Evolutionary conservation across 2,797 vertebrate species (phyloP), one percentile per base, ranked within the genome.

Genomic region (Oryzias dopingdopingensis): DNA sequence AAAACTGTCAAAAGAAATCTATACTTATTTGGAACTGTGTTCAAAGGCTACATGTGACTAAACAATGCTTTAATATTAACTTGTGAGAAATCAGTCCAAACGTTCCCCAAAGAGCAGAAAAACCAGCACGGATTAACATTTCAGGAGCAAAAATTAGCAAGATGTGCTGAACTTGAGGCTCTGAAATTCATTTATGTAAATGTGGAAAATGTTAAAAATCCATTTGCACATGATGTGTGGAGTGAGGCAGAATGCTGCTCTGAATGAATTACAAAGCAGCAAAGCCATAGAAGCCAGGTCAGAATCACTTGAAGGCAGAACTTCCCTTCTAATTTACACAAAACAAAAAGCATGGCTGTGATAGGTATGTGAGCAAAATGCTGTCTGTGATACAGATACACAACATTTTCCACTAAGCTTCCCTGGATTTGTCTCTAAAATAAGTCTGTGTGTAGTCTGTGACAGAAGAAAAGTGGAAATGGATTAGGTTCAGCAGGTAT

Each of bases 201-300:
- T 89, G 85, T 87, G 82, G 72, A 86, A 88, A 89, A 85, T 77
- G 87, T 82, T 81, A 83, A 84, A 88, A 88, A 82, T 76, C 80
- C 82, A 87, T 84, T 86, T 84, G 72, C 80, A 70, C 80, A 80
- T 75, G 83, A 85, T 78, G 74, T 85, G 85, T 83, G 63, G 79
- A 83, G 69, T 56, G 80, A 83, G 81, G 78, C 81, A 76, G 76
- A 70, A 82, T 75, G 65, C 65, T 68, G 68, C 77, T 76, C 55
- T 74, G 82, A 79, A 79, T 86, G 82, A 84, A 86, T 84, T 78
- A 82, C 59, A 62, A 67, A 62, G 72, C 70, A 78, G 73, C 62
- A 55, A 67, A 62, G 67, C 76, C 75, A 77, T 32, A 29, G 63
- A 65, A 79, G 72, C 49, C 77, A 70, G 70, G 67, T 81, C 63